phyloP scores from a whole-genome alignment of 2,113 vertebrate species.

The Smithornis capensis region DNA sequence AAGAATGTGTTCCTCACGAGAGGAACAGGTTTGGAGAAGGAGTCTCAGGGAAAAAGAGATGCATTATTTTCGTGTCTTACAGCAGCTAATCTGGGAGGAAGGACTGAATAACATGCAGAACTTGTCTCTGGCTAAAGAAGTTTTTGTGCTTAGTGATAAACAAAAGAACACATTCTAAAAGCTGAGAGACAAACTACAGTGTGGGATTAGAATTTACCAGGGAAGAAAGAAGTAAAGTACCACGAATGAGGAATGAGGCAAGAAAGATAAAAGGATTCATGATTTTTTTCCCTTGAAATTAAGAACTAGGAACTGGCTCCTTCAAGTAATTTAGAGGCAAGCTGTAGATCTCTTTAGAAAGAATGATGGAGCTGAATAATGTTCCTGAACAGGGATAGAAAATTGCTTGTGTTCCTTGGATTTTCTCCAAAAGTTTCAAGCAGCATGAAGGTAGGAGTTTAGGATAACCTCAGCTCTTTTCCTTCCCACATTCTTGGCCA shows the following conservation, averaged over 20 bases:
- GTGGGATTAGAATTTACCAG: background rate
- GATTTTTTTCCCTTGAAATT: background rate
- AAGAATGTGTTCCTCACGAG: background rate
- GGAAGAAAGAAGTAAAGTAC: background rate
- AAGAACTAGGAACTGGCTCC: background rate
- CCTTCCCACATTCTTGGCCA: conserved; percentile 15
- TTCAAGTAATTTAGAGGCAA: background rate
- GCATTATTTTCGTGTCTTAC: background rate
- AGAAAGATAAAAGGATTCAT: background rate
- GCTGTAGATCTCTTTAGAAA: conserved; percentile 7
- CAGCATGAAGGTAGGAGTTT: conserved; percentile 23
- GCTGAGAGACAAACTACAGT: background rate
- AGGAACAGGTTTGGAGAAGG: background rate
- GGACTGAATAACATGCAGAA: background rate
- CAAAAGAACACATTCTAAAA: background rate
- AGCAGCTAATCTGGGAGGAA: background rate
- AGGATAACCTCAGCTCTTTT: conserved; percentile 23
- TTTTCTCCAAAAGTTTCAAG: conserved; percentile 26
- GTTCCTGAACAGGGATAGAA: background rate
- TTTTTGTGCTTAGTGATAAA: background rate
- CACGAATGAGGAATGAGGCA: background rate
- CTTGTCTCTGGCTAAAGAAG: background rate
- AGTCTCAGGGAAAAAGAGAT: background rate
- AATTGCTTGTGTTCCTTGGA: conserved; percentile 12
- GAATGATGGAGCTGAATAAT: background rate